These are phyloP conservation scores for Calephelis nemesis DNA, from an alignment of 1,140 invertebrate species.

Conservation along the genomic window DNA sequence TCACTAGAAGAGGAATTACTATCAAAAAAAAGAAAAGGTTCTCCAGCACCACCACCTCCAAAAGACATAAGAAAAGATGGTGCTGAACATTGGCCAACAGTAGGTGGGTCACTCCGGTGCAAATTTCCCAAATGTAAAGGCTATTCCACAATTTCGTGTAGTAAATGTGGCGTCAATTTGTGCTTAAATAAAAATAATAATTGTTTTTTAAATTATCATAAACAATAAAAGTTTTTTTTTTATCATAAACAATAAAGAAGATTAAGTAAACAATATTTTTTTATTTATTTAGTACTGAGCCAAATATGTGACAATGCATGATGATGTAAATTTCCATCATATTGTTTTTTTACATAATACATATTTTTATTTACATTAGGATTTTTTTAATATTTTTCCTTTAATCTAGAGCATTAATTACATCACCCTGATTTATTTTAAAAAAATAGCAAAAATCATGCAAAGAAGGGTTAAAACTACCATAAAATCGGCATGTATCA, in stretches of 20 bases:
- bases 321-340: conserved; percentile 44
- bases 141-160: conserved; percentile 42
- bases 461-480: conserved; percentile 30
- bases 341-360: conserved; percentile 38
- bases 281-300: conserved; percentile 47
- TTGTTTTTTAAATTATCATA: conserved; percentile 44
- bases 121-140: conserved; percentile 47
- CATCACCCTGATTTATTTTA: conserved; percentile 40
- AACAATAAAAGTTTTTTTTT: conserved; percentile 45
- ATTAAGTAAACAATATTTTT: conserved; percentile 38
- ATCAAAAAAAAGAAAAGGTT: conserved; percentile 44
- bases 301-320: conserved; percentile 38
- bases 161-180: conserved; percentile 42
- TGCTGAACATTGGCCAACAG: conserved; percentile 46
- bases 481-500: no score
- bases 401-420: conserved; percentile 41
- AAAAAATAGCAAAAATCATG: conserved; percentile 41
- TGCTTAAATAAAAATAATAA: conserved; percentile 44
- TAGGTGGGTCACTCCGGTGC: conserved; percentile 39
- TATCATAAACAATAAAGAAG: conserved; percentile 45
- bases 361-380: conserved; percentile 33
- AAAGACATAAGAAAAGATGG: conserved; percentile 49
- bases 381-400: conserved; percentile 41
- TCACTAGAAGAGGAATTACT: conserved; percentile 39
- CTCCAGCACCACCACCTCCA: conserved; percentile 38